Base-by-base conservation (phyloP, 1,140 invertebrate species). In the Rhizoglyphus robini region DNA sequence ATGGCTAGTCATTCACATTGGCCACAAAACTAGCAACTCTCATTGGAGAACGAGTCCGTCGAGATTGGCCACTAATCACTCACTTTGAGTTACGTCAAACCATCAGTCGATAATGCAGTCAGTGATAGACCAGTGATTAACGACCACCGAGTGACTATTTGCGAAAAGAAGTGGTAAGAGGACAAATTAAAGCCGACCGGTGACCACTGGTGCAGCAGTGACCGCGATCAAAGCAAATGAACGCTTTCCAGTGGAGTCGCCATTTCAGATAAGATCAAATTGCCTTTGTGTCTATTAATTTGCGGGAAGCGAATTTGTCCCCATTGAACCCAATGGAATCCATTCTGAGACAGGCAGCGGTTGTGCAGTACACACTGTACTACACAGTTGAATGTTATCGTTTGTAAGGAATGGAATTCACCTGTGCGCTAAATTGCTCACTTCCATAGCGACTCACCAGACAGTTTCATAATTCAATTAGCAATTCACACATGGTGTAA, bases 271-370 rank as follows among this genome's bases (percentile, higher is more conserved):
- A 8, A 8, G 36, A 41, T 18, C 8, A 54, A 54, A 54, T 54
- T 54, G 51, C 51, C 51, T 11, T 54, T 54, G 51, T 54, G 51
- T 54, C 51, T 15, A 54, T 54, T 54, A 54, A 54, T 54, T 54
- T 11, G 51, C 51, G 51, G 8, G 8, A 5, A 11, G 23, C 8
- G 51, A 54, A 54, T 8, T 54, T 54, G 51, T 54, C 51, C 51
- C 51, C 8, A 27, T 8, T 54, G 51, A 32, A 54, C 8, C 18
- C 36, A 11, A 11, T 41, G 36, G 8, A 41, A 41, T 41, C 36
- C 18, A 41, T 41, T 18, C 36, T n/a, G n/a, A n/a, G n/a, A n/a
- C n/a, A n/a, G n/a, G n/a, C n/a, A n/a, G n/a, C n/a, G n/a, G n/a
- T n/a, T n/a, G n/a, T n/a, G n/a, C n/a, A n/a, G n/a, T n/a, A n/a